Base-by-base conservation (phyloP, 2,888 invertebrate genomes). In the Tetrapedia diversipes region DNA sequence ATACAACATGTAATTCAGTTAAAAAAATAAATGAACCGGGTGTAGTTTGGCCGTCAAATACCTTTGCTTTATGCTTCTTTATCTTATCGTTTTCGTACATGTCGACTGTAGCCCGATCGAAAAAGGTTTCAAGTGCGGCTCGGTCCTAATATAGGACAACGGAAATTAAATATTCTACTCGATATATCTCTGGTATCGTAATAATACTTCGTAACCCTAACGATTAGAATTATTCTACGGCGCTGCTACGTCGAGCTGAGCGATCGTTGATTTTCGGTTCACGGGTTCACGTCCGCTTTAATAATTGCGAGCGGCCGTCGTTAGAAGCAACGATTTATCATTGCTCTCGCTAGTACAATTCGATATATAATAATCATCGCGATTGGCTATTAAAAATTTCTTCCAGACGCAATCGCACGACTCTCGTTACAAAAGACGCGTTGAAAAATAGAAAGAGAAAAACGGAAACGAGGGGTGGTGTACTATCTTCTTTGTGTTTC, bases 101-200 rank as follows among this genome's bases (percentile, higher is more conserved):
- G 39, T 43, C 41, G 34, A 27, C 22, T 56, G 29, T 27, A 54
- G 24, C 37, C 39, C 66, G 47, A 47, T 53, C 37, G 39, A 56
- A 45, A 47, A n/a, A n/a, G n/a, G 19, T 11, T 57, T 57, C 34
- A 14, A n/a, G n/a, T n/a, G n/a, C 41, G 49, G 37, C n/a, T 47
- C 27, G 32, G 59, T 65, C 75, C 75, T 72, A 75, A 75, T 73
- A 72, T 75, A 75, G 75, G 75, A 73, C 65, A 64, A 24, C 43
- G 51, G 19, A 59, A 24, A 22, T 43, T 45, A 37, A 64, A 64
- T 63, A 63, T 53, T 47, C 39, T 67, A 66, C 37, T 45, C 27
- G 45, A 27, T 37, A 51, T 47, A 66, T 66, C 64, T 64, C 27
- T 53, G 41, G 29, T 64, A 63, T 51, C 51, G 53, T 64, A n/a